phyloP scores from a whole-genome alignment of 2,888 invertebrate species.

The Cerceris rybyensis region DNA sequence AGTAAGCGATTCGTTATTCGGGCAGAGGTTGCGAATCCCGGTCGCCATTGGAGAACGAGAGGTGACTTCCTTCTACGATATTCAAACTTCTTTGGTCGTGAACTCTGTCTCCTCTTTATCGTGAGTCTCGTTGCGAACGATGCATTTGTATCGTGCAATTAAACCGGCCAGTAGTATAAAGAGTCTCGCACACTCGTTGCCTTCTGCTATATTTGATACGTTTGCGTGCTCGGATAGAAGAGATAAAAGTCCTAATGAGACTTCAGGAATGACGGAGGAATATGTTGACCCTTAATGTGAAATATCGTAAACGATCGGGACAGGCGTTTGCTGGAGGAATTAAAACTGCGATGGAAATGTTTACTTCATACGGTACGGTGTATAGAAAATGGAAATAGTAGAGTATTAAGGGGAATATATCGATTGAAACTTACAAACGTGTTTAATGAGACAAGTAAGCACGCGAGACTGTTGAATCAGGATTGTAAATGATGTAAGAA shows the following conservation, averaged over 20 bases:
- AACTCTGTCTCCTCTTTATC: conserved; percentile 53
- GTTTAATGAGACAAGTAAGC: no score
- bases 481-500: no score
- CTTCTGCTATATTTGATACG: conserved; percentile 34
- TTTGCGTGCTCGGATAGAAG: background rate
- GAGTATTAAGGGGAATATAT: no score
- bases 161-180: conserved; percentile 53
- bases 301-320: no score
- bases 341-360: no score
- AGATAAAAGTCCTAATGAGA: background rate
- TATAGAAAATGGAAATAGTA: no score
- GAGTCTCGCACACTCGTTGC: conserved; percentile 48
- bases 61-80: conserved; percentile 39
- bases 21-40: conserved; percentile 52
- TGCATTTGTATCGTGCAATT: conserved; percentile 54
- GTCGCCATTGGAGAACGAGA: conserved; percentile 23
- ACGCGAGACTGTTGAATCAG: no score
- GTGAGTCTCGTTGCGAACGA: conserved; percentile 46
- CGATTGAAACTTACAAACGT: no score
- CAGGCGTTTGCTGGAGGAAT: no score
- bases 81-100: conserved; percentile 31
- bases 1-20: conserved; percentile 61
- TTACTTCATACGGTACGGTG: no score
- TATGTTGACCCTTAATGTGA: background rate
- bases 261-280: background rate